These are phyloP conservation scores for Phataginus tetradactyla DNA, from an alignment of 2,797 vertebrate species.

Conservation along the genomic window DNA sequence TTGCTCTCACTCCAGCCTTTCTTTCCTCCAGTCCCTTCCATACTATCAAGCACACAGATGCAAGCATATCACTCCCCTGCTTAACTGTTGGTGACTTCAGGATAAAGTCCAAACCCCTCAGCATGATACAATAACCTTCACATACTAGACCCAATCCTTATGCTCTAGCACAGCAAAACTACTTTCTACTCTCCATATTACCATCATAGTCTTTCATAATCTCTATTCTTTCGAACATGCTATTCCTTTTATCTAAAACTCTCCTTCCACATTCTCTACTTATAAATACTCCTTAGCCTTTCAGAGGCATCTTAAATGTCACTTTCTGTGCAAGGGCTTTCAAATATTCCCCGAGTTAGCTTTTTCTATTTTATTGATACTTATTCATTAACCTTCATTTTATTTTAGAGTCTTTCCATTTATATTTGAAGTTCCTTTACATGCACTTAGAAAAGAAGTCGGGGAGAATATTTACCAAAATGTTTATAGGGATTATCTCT, in stretches of 20 bases:
- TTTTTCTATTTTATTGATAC: not conserved
- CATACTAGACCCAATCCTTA: not conserved
- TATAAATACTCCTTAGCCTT: not conserved
- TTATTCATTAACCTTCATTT: slow-evolving; percentile 24
- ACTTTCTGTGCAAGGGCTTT: slow-evolving; percentile 12
- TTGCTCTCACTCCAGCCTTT: not conserved
- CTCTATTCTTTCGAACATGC: not conserved
- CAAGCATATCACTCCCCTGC: not conserved
- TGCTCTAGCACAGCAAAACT: not conserved
- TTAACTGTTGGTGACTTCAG: not conserved
- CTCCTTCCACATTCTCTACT: not conserved
- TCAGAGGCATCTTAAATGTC: slow-evolving; percentile 5
- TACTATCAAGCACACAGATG: not conserved
- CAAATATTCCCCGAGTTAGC: not conserved
- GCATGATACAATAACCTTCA: not conserved
- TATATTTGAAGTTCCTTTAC: not conserved
- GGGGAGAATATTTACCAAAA: slow-evolving; percentile 52
- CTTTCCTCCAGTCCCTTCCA: not conserved
- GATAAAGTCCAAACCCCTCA: not conserved
- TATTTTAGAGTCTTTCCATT: slow-evolving; percentile 33
- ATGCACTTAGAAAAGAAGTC: not conserved
- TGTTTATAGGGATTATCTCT: not conserved
- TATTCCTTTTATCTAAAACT: slow-evolving; percentile 9
- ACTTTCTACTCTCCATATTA: not conserved
- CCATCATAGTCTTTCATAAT: not conserved